These are phyloP conservation scores for Masticophis lateralis DNA, from an alignment of 2,797 vertebrate species.

Conservation along the genomic window DNA sequence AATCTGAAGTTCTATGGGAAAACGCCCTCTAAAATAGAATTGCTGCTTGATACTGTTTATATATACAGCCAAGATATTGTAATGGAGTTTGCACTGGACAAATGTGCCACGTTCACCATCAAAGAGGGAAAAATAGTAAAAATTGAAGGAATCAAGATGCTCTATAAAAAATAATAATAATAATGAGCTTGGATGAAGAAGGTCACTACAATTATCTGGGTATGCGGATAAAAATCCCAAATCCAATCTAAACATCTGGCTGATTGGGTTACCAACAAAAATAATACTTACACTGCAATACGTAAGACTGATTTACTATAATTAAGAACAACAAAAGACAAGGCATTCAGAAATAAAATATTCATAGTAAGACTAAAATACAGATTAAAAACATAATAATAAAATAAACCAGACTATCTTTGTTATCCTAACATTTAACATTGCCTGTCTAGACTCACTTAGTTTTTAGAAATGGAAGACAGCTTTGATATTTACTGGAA, in stretches of 20 bases:
- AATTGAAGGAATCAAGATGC: not conserved
- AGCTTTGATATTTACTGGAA: not conserved
- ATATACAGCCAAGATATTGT: not conserved
- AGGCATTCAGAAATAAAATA: not conserved
- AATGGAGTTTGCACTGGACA: not conserved
- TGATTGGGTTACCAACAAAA: not conserved
- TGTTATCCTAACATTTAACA: not conserved
- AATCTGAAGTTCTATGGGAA: not conserved
- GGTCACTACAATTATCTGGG: not conserved
- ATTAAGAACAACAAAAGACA: not conserved
- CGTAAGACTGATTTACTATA: not conserved
- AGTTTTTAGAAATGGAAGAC: not conserved
- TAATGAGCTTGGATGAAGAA: not conserved
- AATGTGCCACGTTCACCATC: not conserved
- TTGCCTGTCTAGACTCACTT: not conserved
- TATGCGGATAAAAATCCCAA: not conserved
- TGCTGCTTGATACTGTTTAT: not conserved
- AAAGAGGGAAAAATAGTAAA: not conserved
- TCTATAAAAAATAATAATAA: not conserved
- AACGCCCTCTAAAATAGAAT: not conserved
- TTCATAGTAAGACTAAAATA: not conserved
- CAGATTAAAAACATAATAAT: not conserved
- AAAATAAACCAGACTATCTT: not conserved
- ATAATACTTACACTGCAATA: not conserved
- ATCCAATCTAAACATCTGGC: not conserved